Evolutionary conservation across 2,113 vertebrate species (phyloP).

Genomic region (Crotalus helleri): DNA sequence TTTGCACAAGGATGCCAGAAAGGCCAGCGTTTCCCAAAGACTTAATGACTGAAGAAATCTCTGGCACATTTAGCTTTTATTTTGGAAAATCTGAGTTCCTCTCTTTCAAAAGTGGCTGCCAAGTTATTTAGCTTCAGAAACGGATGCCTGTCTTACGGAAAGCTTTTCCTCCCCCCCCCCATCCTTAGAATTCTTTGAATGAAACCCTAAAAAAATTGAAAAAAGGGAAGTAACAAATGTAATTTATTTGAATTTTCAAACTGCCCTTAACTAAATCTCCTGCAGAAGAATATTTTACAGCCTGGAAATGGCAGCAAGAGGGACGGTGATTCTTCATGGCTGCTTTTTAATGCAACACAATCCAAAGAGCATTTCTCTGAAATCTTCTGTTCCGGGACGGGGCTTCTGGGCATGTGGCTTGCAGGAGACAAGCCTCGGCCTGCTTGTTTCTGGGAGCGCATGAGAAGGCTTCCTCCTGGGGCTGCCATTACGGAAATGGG

Average conservation of each 20-base stretch:
- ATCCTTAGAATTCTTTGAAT: conserved; percentile 10
- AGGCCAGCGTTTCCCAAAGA: not conserved
- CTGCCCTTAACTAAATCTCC: not conserved
- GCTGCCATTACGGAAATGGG: not conserved
- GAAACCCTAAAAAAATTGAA: not conserved
- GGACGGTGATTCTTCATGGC: not conserved
- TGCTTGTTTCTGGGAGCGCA: not conserved
- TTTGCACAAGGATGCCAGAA: not conserved
- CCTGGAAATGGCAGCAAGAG: not conserved
- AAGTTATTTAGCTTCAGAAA: not conserved
- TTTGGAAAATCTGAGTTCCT: not conserved
- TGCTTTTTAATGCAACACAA: not conserved
- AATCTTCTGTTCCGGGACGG: not conserved
- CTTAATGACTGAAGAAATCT: not conserved
- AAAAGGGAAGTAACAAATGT: not conserved
- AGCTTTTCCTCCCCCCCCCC: not conserved
- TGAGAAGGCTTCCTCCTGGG: not conserved
- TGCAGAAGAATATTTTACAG: not conserved
- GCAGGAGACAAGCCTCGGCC: not conserved
- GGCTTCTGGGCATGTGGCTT: not conserved
- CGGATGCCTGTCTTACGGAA: not conserved
- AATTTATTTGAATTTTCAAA: conserved; percentile 9
- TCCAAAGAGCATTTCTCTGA: not conserved
- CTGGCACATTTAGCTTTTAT: not conserved
- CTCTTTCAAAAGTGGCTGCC: not conserved